These are phyloP conservation scores for Chionoecetes opilio DNA, from an alignment of 1,140 invertebrate species.

Conservation along the genomic window DNA sequence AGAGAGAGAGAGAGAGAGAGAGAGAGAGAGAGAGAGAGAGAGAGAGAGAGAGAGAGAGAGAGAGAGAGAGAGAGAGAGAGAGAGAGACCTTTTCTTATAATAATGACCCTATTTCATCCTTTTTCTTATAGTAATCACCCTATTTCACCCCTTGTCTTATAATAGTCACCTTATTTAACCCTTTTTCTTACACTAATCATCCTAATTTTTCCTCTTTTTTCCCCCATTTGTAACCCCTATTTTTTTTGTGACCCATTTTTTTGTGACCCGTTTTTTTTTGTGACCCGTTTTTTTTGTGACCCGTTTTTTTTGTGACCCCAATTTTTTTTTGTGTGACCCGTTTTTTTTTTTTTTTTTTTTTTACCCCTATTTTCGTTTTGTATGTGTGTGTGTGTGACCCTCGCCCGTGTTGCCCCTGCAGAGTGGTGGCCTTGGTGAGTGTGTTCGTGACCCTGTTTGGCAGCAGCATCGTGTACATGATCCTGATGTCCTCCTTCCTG, in stretches of 20 bases:
- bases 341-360: too few relatives aligned
- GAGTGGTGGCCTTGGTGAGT: constrained; percentile 55
- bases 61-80: not conserved
- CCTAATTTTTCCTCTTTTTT: not conserved
- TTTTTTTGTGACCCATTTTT: too few relatives aligned
- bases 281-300: too few relatives aligned
- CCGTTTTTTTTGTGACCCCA: too few relatives aligned
- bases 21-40: constrained; percentile 13
- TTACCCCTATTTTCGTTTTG: not conserved
- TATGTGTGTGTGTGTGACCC: not conserved
- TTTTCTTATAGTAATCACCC: not conserved
- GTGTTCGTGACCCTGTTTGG: constrained; percentile 85
- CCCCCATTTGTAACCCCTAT: too few relatives aligned
- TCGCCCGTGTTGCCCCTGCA: not conserved
- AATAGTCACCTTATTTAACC: not conserved
- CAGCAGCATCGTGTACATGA: constrained; percentile 88
- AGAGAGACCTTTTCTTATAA: not conserved
- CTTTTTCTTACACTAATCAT: not conserved
- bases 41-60: constrained; percentile 23
- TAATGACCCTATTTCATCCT: not conserved
- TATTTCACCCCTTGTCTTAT: not conserved
- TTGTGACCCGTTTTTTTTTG: too few relatives aligned
- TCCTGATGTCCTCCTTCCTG: constrained; percentile 88
- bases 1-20: too few relatives aligned
- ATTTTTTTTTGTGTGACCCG: not conserved